Percentiles rank a stretch among this genome's conserved stretches.
Conservation (phyloP, 2,797 vertebrate genomes). For the Molossus molossus region DNA sequence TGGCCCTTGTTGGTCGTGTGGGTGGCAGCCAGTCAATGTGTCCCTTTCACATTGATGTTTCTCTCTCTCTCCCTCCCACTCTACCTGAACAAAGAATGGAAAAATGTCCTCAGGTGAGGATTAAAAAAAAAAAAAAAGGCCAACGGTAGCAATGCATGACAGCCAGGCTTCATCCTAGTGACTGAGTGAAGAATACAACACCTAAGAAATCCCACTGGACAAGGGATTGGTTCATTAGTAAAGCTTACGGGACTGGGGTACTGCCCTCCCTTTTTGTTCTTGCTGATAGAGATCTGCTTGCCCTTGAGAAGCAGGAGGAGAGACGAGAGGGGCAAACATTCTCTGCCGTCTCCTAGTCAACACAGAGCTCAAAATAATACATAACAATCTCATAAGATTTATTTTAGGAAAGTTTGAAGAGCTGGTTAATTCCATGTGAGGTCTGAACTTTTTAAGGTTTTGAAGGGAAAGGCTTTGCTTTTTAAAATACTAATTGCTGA, state of each 20-base stretch:
- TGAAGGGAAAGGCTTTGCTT: slow-evolving; percentile 30
- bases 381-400: slow-evolving; percentile 67
- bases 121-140: neutral
- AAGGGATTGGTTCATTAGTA: neutral
- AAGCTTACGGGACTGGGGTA: neutral
- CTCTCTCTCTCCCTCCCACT: too few relatives aligned
- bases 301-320: slow-evolving; percentile 11
- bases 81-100: too few relatives aligned
- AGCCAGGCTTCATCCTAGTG: neutral
- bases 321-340: slow-evolving; percentile 21
- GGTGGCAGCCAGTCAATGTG: too few relatives aligned
- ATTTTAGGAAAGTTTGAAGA: slow-evolving; percentile 78
- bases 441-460: slow-evolving; percentile 52
- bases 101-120: too few relatives aligned
- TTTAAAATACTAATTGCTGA: slow-evolving; percentile 68
- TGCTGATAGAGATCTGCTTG: slow-evolving; percentile 36
- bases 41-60: too few relatives aligned
- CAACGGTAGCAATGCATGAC: neutral
- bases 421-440: slow-evolving; percentile 57
- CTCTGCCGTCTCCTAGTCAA: slow-evolving; percentile 67
- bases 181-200: neutral
- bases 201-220: neutral
- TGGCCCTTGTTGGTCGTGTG: too few relatives aligned
- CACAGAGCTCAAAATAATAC: slow-evolving; percentile 68
- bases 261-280: neutral